These are phyloP conservation scores for Thunnus maccoyii DNA, from an alignment of 2,113 vertebrate species.

Conservation along the genomic window DNA sequence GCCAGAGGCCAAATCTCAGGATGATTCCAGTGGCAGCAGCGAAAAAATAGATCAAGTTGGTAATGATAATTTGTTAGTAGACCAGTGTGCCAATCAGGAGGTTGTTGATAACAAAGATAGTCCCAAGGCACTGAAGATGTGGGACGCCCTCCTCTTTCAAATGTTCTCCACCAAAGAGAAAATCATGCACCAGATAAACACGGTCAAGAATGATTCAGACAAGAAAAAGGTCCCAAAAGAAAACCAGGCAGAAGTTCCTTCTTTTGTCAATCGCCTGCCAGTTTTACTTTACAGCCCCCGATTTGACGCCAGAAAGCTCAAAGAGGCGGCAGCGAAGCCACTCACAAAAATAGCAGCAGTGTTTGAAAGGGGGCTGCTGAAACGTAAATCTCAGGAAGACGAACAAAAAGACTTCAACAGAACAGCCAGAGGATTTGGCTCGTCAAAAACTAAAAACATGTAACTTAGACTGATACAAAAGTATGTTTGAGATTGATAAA, in stretches of 20 bases:
- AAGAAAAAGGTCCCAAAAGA: slow-evolving; percentile 66
- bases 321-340: slow-evolving; percentile 88
- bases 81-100: slow-evolving; percentile 64
- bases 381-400: slow-evolving; percentile 80
- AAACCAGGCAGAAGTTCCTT: slow-evolving; percentile 68
- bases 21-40: slow-evolving; percentile 15
- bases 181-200: slow-evolving; percentile 80
- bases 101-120: slow-evolving; percentile 51
- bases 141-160: slow-evolving; percentile 94
- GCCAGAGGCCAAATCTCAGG: slow-evolving; percentile 58
- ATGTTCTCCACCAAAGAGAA: slow-evolving; percentile 86
- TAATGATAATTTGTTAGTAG: background rate
- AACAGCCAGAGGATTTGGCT: slow-evolving; percentile 88
- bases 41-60: slow-evolving; percentile 13
- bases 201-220: slow-evolving; percentile 69
- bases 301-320: slow-evolving; percentile 93
- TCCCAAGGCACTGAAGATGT: slow-evolving; percentile 89
- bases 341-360: slow-evolving; percentile 77
- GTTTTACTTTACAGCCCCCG: slow-evolving; percentile 90
- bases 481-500: slow-evolving; percentile 10
- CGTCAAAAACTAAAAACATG: slow-evolving; percentile 48
- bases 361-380: slow-evolving; percentile 84
- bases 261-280: slow-evolving; percentile 85
- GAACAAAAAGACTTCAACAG: slow-evolving; percentile 90
- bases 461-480: slow-evolving; percentile 32